Evolutionary conservation across 2,888 invertebrate genomes (phyloP).

Genomic region (Scaptomyza reducta): DNA sequence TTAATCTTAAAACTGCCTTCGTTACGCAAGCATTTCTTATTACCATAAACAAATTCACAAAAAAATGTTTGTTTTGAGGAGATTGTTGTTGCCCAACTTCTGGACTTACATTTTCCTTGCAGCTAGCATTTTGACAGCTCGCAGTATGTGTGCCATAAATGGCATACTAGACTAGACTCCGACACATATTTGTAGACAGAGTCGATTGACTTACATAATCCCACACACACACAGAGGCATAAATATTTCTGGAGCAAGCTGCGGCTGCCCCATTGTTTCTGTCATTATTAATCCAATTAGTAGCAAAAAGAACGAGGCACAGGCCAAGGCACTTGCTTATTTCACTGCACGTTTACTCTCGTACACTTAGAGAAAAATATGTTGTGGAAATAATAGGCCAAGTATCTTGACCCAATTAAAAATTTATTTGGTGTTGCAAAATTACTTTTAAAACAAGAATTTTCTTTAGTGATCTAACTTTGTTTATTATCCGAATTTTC

Average conservation of each 20-base stretch:
- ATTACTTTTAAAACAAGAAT: neutral
- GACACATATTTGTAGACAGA: slow-evolving; percentile 38
- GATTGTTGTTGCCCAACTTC: slow-evolving; percentile 36
- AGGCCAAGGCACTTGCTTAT: slow-evolving; percentile 21
- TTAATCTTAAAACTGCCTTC: neutral
- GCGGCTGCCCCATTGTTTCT: slow-evolving; percentile 63
- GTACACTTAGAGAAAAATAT: neutral
- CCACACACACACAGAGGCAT: neutral
- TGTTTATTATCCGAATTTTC: neutral
- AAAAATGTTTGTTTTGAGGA: slow-evolving; percentile 1
- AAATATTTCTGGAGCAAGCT: slow-evolving; percentile 41
- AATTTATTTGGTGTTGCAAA: neutral
- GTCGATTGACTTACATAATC: slow-evolving; percentile 66
- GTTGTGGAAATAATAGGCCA: neutral
- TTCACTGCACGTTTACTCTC: slow-evolving; percentile 40
- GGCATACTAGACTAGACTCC: slow-evolving; percentile 16
- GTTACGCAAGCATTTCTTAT: slow-evolving; percentile 25
- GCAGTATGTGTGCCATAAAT: slow-evolving; percentile 26
- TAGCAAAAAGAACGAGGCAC: slow-evolving; percentile 62
- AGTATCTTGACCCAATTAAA: neutral
- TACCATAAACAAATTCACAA: slow-evolving; percentile 18
- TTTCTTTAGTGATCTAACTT: neutral
- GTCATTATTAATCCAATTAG: slow-evolving; percentile 76
- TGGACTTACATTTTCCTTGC: slow-evolving; percentile 25
- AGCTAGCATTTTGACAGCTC: slow-evolving; percentile 59